Evolutionary conservation across 2,797 vertebrate genomes (phyloP).

Genomic region (Atherinosoma microstoma): DNA sequence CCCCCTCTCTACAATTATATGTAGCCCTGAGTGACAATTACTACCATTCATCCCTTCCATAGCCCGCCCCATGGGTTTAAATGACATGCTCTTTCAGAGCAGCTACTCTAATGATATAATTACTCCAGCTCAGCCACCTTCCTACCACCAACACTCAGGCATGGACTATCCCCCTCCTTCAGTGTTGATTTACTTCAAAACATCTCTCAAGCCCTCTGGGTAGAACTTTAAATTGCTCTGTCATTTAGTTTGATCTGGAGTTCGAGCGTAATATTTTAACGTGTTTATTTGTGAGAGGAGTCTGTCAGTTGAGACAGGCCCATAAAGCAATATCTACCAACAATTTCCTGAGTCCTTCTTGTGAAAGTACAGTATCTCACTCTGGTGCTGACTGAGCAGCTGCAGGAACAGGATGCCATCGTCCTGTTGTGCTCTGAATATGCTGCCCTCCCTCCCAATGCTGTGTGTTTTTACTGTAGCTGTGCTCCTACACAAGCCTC

Average conservation of each 20-base stretch:
- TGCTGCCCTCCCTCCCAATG: slow-evolving; percentile 10
- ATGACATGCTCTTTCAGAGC: slow-evolving; percentile 75
- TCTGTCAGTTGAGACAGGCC: slow-evolving; percentile 13
- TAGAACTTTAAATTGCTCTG: slow-evolving; percentile 33
- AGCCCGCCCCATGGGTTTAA: slow-evolving; percentile 70
- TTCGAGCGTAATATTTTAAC: slow-evolving; percentile 41
- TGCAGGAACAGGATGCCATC: slow-evolving; percentile 14
- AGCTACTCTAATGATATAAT: slow-evolving; percentile 80
- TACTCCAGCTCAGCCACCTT: slow-evolving; percentile 69
- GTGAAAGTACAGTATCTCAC: slow-evolving; percentile 27
- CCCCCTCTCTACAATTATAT: slow-evolving; percentile 76
- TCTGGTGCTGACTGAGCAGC: slow-evolving; percentile 1
- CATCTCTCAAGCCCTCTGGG: slow-evolving; percentile 32
- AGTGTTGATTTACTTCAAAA: slow-evolving; percentile 59
- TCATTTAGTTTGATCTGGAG: slow-evolving; percentile 36
- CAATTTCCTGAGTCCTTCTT: slow-evolving; percentile 35
- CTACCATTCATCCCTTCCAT: slow-evolving; percentile 71
- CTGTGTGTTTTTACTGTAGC: slow-evolving; percentile 33
- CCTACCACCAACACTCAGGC: slow-evolving; percentile 47
- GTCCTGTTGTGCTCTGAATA: not conserved
- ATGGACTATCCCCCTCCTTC: slow-evolving; percentile 42
- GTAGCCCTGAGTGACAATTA: slow-evolving; percentile 82
- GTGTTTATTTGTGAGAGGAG: slow-evolving; percentile 34
- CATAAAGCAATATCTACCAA: slow-evolving; percentile 23
- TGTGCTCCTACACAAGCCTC: slow-evolving; percentile 23